phyloP scores from a whole-genome alignment of 2,797 vertebrate genomes.

The Chiloscyllium punctatum region DNA sequence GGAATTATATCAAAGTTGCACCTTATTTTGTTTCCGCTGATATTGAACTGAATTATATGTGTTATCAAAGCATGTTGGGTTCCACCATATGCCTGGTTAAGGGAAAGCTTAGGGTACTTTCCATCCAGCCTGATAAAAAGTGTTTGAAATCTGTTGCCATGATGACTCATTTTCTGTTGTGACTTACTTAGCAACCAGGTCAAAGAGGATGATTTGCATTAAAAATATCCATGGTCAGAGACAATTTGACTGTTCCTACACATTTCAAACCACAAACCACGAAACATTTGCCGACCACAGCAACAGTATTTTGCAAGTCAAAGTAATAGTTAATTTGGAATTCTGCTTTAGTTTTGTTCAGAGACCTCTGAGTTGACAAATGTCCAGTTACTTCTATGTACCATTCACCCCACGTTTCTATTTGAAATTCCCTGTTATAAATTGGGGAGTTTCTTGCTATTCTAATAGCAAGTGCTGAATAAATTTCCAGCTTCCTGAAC shows the following conservation, averaged over 20 bases:
- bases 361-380: not conserved
- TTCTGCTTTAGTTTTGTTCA: not conserved
- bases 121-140: not conserved
- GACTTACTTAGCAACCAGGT: not conserved
- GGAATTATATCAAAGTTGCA: not conserved
- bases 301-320: not conserved
- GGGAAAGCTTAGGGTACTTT: not conserved
- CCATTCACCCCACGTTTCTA: not conserved
- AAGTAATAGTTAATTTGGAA: not conserved
- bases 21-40: no score
- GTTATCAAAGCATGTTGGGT: not conserved
- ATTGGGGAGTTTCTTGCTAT: not conserved
- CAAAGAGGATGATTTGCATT: not conserved
- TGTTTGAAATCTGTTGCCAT: not conserved
- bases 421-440: not conserved
- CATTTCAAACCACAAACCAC: not conserved
- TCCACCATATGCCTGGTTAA: not conserved
- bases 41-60: not conserved
- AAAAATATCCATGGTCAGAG: not conserved
- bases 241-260: not conserved
- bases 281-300: not conserved
- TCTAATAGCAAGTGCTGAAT: not conserved
- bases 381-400: not conserved
- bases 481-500: not conserved
- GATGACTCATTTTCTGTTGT: slow-evolving; percentile 26